Percentiles rank a stretch among this genome's conserved stretches.
Conservation (phyloP, 1,140 invertebrate genomes). For the Habropoda laboriosa region DNA sequence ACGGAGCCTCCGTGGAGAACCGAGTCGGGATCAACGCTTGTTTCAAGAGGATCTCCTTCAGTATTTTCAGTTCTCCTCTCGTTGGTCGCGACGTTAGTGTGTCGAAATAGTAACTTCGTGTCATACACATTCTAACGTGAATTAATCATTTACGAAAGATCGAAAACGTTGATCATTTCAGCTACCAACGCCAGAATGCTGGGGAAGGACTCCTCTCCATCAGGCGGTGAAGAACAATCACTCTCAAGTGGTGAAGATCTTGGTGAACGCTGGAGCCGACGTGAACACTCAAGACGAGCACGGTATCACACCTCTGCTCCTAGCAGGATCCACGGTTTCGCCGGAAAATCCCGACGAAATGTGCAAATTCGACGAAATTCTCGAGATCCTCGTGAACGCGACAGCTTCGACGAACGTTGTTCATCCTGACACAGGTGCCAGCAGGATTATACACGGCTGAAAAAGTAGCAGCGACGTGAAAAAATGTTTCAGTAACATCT, state of each 20-base stretch:
- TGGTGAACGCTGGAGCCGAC: constrained; percentile 50
- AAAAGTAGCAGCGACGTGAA: no score
- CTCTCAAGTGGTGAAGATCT: constrained; percentile 53
- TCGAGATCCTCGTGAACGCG: constrained; percentile 25
- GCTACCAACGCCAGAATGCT: constrained; percentile 62
- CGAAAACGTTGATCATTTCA: neutral
- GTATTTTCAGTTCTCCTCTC: neutral
- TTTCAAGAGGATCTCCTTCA: neutral
- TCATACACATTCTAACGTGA: no score
- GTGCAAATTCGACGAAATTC: constrained; percentile 47
- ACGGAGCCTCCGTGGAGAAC: constrained; percentile 31
- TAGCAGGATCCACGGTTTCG: constrained; percentile 39
- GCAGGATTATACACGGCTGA: no score
- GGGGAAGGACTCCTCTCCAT: constrained; percentile 69
- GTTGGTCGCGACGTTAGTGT: constrained; percentile 32
- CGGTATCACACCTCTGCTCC: constrained; percentile 30
- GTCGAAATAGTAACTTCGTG: neutral
- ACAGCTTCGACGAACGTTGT: constrained; percentile 12
- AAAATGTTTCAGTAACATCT: no score
- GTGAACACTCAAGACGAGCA: constrained; percentile 37
- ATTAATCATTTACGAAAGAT: neutral
- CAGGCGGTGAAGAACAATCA: constrained; percentile 68
- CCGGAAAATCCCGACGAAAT: constrained; percentile 39
- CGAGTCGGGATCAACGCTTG: constrained; percentile 48
- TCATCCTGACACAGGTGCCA: constrained; percentile 48